Percentiles rank a stretch among this genome's conserved stretches.
Conservation (phyloP, 92 coral and sea anemone species). For the Palythoa heliodiscus region DNA sequence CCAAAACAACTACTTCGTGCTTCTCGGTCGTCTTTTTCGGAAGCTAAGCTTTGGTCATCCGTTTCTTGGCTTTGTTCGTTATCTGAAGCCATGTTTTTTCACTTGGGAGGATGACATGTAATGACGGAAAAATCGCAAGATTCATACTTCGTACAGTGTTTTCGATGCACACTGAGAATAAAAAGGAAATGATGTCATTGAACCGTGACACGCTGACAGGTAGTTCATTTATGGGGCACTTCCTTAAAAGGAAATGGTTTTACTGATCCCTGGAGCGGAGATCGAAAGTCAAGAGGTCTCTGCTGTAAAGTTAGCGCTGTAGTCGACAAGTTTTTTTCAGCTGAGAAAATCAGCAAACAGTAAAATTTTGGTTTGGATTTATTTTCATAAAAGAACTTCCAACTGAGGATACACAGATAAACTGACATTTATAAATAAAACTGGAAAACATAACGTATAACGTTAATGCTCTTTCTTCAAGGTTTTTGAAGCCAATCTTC, state of each 20-base stretch:
- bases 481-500: no score
- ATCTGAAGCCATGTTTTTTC: conserved; percentile 15
- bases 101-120: neutral
- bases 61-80: neutral
- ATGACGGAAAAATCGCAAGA: neutral
- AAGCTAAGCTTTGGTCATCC: neutral
- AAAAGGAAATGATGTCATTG: conserved; percentile 47
- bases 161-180: neutral
- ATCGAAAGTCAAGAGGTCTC: neutral
- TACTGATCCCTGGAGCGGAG: neutral
- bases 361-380: no score
- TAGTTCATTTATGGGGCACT: conserved; percentile 7
- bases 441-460: no score
- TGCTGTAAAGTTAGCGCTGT: neutral
- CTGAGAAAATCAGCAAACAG: neutral
- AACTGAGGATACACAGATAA: no score
- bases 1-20: conserved; percentile 54
- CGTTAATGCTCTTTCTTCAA: no score
- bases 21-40: neutral
- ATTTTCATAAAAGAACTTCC: no score
- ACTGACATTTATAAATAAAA: no score
- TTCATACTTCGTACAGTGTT: conserved; percentile 26
- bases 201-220: conserved; percentile 22
- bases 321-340: neutral
- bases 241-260: conserved; percentile 32